phyloP scores from a whole-genome alignment of 2,888 invertebrate species.

The Parnassius mnemosyne region DNA sequence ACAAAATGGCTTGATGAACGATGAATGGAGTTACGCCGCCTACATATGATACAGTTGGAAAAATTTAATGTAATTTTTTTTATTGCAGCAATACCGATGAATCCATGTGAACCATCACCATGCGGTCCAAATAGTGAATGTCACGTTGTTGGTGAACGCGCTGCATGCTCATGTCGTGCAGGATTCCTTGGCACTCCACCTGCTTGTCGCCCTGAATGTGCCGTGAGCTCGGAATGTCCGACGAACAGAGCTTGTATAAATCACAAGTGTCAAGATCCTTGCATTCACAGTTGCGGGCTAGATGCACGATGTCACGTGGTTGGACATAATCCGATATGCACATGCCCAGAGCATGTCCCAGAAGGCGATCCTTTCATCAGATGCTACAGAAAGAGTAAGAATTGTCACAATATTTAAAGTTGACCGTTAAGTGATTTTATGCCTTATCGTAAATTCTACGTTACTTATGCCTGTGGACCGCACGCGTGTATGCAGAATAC shows the following conservation, averaged over 20 bases:
- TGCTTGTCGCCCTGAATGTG: conserved; percentile 87
- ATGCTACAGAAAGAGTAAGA: conserved; percentile 78
- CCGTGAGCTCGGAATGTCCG: conserved; percentile 88
- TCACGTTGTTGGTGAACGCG: conserved; percentile 83
- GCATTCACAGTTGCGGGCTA: conserved; percentile 87
- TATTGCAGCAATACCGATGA: conserved; percentile 48
- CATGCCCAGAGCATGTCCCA: conserved; percentile 83
- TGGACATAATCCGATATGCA: conserved; percentile 89
- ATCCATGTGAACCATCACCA: conserved; percentile 88
- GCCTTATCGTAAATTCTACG: no score
- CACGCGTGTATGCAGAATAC: no score
- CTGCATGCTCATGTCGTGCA: conserved; percentile 86
- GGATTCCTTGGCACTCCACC: conserved; percentile 88
- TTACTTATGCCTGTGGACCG: no score
- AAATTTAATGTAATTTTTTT: neutral
- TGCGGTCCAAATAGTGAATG: conserved; percentile 90
- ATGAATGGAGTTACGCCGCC: no score
- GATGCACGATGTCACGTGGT: conserved; percentile 89
- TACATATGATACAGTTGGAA: no score
- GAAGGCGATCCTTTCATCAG: conserved; percentile 89
- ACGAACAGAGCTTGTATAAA: conserved; percentile 87
- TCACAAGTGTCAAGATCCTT: conserved; percentile 88
- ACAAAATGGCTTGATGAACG: no score
- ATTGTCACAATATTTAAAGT: neutral
- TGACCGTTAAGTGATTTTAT: no score